phyloP scores from a whole-genome alignment of 2,797 vertebrate species.

The Pipistrellus kuhlii region DNA sequence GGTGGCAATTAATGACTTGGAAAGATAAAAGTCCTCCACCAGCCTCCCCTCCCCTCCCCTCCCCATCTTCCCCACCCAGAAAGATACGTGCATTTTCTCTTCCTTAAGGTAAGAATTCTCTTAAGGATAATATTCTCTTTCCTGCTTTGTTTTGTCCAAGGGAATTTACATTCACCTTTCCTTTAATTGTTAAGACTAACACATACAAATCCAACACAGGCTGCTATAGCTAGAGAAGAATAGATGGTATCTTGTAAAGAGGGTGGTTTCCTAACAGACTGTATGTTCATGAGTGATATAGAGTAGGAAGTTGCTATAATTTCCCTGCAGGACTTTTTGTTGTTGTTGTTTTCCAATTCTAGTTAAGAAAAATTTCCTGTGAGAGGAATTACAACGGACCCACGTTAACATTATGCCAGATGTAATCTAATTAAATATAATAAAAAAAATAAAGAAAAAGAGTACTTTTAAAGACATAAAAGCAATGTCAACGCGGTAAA shows the following conservation, averaged over 20 bases:
- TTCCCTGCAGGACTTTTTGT: slow-evolving; percentile 50
- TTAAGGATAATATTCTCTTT: slow-evolving; percentile 71
- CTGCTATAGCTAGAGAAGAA: slow-evolving; percentile 53
- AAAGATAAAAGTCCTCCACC: slow-evolving; percentile 10
- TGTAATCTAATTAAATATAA: slow-evolving; percentile 48
- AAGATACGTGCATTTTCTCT: slow-evolving; percentile 72
- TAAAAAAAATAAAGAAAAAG: slow-evolving; percentile 42
- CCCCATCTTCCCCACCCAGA: not conserved
- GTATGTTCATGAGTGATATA: slow-evolving; percentile 66
- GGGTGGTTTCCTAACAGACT: slow-evolving; percentile 69
- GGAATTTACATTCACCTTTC: slow-evolving; percentile 77
- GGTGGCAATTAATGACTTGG: slow-evolving; percentile 73
- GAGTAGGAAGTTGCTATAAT: slow-evolving; percentile 69
- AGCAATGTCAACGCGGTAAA: slow-evolving; percentile 1
- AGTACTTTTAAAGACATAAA: slow-evolving; percentile 55
- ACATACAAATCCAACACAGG: slow-evolving; percentile 64
- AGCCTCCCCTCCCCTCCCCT: accelerated
- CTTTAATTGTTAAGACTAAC: slow-evolving; percentile 81
- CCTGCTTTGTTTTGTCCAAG: slow-evolving; percentile 72
- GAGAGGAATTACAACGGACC: slow-evolving; percentile 56
- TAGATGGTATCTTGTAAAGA: slow-evolving; percentile 67
- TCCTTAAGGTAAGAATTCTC: slow-evolving; percentile 66
- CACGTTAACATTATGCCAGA: slow-evolving; percentile 35
- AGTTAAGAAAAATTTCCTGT: slow-evolving; percentile 65
- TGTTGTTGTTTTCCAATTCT: slow-evolving; percentile 58